phyloP scores from a whole-genome alignment of 2,888 invertebrate genomes.

The Dichetophora obliterata region DNA sequence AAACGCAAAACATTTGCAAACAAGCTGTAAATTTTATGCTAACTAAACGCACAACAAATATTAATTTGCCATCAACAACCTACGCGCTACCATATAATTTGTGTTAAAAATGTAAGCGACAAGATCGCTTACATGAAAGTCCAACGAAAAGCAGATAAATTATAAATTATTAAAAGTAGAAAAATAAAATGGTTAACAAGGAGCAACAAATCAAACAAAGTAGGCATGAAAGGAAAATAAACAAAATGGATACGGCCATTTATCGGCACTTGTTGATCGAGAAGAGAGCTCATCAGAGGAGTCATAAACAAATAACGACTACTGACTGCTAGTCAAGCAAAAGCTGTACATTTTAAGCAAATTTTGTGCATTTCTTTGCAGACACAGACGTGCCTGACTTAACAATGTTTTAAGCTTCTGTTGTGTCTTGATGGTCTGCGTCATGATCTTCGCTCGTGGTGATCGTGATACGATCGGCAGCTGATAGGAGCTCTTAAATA shows the following conservation, averaged over 20 bases:
- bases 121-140: conserved; percentile 4
- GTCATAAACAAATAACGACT: too few species aligned
- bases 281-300: too few species aligned
- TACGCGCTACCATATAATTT: background rate
- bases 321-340: too few species aligned
- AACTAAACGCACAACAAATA: background rate
- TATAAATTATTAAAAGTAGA: background rate
- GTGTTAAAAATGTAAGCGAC: background rate
- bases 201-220: background rate
- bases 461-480: too few species aligned
- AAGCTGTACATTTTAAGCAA: too few species aligned
- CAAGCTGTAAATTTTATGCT: background rate
- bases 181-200: background rate
- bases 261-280: background rate
- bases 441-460: too few species aligned
- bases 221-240: too few species aligned
- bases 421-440: too few species aligned
- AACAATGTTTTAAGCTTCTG: too few species aligned
- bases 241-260: background rate
- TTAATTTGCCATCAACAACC: conserved; percentile 17
- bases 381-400: too few species aligned
- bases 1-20: background rate
- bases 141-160: background rate
- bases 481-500: too few species aligned
- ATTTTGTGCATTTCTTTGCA: too few species aligned